A percentile compares a stretch with the other conserved stretches of the same genome.
Conservation (phyloP, 2,113 vertebrate species). For the Zosterops lateralis region DNA sequence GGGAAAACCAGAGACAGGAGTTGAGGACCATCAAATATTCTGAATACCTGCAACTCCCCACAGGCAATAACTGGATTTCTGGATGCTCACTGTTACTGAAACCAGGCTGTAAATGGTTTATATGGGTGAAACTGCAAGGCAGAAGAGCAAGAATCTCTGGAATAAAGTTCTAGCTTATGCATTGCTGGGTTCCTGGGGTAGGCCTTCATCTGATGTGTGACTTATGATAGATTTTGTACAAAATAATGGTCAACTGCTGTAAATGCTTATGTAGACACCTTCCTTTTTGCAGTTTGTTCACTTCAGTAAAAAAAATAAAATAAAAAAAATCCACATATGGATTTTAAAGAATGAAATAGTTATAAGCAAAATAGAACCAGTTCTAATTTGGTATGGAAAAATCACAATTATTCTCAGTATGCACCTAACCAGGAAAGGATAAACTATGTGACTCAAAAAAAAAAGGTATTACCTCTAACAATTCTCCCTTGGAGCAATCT, state of each 20-base stretch:
- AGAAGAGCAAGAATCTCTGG: neutral
- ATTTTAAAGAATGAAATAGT: neutral
- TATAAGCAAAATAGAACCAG: neutral
- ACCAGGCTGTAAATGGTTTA: neutral
- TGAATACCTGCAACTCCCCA: neutral
- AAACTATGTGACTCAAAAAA: neutral
- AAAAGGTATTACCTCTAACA: neutral
- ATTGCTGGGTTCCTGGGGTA: neutral
- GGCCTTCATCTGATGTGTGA: neutral
- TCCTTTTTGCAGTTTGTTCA: neutral
- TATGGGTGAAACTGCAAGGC: neutral
- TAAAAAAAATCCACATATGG: neutral
- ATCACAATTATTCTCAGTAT: neutral
- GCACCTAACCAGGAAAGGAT: neutral
- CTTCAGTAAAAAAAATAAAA: neutral
- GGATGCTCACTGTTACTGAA: neutral
- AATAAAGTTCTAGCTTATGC: neutral
- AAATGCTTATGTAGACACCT: neutral
- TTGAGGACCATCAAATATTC: neutral
- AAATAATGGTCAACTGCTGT: neutral
- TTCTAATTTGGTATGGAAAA: neutral
- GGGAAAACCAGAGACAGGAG: neutral
- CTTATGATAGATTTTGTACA: neutral
- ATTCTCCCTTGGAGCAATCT: neutral
- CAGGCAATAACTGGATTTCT: neutral